Evolutionary conservation across 2,113 vertebrate species (phyloP).

Genomic region (Martes martes): DNA sequence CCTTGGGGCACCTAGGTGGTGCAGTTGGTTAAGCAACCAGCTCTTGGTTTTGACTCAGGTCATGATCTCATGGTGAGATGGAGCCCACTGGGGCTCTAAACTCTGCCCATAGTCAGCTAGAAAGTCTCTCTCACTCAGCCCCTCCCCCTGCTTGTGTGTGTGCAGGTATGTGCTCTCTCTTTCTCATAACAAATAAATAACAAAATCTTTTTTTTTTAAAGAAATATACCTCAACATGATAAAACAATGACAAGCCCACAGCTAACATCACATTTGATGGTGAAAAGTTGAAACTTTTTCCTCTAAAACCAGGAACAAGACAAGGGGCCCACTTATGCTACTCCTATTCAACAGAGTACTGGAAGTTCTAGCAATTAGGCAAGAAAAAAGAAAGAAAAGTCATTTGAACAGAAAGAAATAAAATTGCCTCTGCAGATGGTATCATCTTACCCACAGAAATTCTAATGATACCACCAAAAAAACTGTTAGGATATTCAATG

Average conservation of each 20-base stretch:
- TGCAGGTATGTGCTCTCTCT: background rate
- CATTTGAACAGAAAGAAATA: background rate
- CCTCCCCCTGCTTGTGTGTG: background rate
- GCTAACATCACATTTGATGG: background rate
- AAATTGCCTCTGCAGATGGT: background rate
- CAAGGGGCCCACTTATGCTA: background rate
- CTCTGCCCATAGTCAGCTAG: too few species aligned
- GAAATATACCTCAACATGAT: background rate
- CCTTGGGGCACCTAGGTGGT: background rate
- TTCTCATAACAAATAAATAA: background rate
- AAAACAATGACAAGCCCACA: background rate
- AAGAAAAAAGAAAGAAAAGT: background rate
- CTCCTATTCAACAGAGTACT: background rate
- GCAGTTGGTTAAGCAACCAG: background rate
- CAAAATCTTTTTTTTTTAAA: background rate
- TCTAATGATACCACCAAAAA: background rate
- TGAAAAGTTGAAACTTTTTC: background rate
- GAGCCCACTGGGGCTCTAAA: background rate
- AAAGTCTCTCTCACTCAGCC: background rate
- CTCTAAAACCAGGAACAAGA: background rate
- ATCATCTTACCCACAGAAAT: background rate
- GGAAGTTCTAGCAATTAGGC: background rate
- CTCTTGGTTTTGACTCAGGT: background rate
- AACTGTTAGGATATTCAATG: background rate
- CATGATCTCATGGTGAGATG: background rate